Percentiles rank a stretch among this genome's conserved stretches.
Conservation (phyloP, 2,797 vertebrate species). For the Pseudochaenichthys georgianus region DNA sequence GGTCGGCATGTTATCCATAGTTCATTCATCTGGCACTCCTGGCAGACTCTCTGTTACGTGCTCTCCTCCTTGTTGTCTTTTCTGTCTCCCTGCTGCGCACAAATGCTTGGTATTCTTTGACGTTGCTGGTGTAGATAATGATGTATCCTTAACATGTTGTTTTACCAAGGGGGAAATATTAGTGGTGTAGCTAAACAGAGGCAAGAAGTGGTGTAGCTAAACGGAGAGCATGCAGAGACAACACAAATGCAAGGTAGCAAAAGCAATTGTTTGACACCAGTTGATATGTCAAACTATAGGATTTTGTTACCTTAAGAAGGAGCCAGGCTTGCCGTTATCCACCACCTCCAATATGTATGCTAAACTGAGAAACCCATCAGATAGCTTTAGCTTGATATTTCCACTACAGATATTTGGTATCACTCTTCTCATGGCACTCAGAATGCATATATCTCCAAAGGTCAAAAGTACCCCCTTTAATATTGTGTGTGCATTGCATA, state of each 20-base stretch:
- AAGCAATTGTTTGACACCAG: not conserved
- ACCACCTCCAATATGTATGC: not conserved
- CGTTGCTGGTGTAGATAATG: too few relatives aligned
- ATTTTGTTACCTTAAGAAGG: not conserved
- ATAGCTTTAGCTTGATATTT: not conserved
- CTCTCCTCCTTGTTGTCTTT: too few relatives aligned
- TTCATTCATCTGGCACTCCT: too few relatives aligned
- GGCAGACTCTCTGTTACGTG: too few relatives aligned
- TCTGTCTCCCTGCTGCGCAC: too few relatives aligned
- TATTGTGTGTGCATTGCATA: not conserved
- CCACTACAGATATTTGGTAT: not conserved
- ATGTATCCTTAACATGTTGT: too few relatives aligned
- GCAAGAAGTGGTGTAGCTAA: too few relatives aligned
- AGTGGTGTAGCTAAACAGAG: too few relatives aligned
- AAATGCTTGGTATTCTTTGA: too few relatives aligned
- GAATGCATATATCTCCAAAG: not conserved
- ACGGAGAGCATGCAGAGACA: not conserved
- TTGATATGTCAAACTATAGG: not conserved
- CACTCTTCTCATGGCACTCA: not conserved
- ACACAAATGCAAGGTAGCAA: conserved; percentile 1
- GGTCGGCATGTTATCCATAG: too few relatives aligned
- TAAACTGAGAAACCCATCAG: not conserved
- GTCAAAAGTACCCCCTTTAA: not conserved
- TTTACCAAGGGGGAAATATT: too few relatives aligned
- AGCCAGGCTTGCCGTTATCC: not conserved